Percentiles rank a stretch among this genome's conserved stretches.
Evolutionary conservation across 2,888 invertebrate genomes (phyloP).

Genomic region (Yponomeuta cagnagella): DNA sequence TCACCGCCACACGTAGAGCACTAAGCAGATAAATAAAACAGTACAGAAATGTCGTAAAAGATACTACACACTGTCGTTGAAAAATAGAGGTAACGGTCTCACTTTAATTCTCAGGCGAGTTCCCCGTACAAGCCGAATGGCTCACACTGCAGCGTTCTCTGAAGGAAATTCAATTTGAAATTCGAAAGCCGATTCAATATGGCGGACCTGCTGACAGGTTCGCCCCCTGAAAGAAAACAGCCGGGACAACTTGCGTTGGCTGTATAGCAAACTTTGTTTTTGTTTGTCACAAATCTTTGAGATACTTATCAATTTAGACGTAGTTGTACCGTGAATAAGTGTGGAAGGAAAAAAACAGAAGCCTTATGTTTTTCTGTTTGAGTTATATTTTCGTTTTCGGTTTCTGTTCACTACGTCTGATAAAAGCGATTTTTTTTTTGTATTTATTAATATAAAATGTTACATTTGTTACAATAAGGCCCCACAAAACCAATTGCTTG

Average conservation of each 20-base stretch:
- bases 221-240: neutral
- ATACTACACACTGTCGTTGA: neutral
- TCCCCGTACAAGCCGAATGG: neutral
- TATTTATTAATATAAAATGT: no score
- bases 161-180: slow-evolving; percentile 12
- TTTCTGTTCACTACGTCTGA: no score
- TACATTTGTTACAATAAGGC: no score
- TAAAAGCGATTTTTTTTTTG: no score
- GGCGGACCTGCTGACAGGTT: neutral
- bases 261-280: neutral
- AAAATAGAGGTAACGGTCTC: neutral
- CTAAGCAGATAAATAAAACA: neutral
- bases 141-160: neutral
- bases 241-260: neutral
- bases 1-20: neutral
- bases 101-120: neutral
- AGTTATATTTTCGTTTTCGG: no score
- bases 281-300: neutral
- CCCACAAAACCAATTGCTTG: no score
- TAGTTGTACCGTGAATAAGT: no score
- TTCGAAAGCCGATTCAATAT: slow-evolving; percentile 5
- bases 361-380: no score
- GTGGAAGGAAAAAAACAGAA: no score
- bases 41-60: neutral
- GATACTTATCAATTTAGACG: no score